Evolutionary conservation across 1,140 invertebrate species (phyloP), one percentile per base, ranked within the genome.

Genomic region (Pseudomyrmex flavicornis): DNA sequence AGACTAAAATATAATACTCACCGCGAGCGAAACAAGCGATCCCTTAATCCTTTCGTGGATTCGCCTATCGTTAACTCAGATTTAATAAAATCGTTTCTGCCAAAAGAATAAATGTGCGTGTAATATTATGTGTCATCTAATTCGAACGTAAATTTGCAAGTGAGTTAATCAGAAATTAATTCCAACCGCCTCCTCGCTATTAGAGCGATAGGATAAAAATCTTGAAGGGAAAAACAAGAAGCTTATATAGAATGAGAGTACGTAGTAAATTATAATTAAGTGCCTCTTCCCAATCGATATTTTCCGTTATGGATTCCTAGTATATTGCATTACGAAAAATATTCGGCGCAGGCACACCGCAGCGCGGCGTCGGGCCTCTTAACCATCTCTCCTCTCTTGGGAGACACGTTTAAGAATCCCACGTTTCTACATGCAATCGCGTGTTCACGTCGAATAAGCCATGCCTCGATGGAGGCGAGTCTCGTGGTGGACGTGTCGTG

Each of bases 331-430:
- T 79, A 79, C 54, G 44, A 66, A 70, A 79, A 79, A 79, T 54
- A 72, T 59, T 72, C 76, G 65, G 46, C 52, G 52, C 20, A 52
- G 4, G 4, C 66, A 17, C 35, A 35, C 35, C 35, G 35, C 35
- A 35, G 35, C 35, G 35, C 35, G 35, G 35, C 35, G 35, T 5
- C 74, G n/a, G 9, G 62, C 54, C 58, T 54, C 58, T 79, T 12
- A 58, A 79, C 65, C 52, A 48, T 69, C 54, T 72, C 76, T 48
- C 66, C 54, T 72, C 76, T 48, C 66, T 80, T 22, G 66, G 54
- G 76, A 72, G 76, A 80, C 76, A 59, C 76, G 76, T 72, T 80
- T 80, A 80, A 80, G 76, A 80, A 80, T 80, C 88, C 82, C 84
- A 88, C 89, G 59, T 85, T 85, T 79, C 26, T 50, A 52, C 62